Conservation (phyloP, 2,888 invertebrate genomes). For the Cryptophagus acutangulus region DNA sequence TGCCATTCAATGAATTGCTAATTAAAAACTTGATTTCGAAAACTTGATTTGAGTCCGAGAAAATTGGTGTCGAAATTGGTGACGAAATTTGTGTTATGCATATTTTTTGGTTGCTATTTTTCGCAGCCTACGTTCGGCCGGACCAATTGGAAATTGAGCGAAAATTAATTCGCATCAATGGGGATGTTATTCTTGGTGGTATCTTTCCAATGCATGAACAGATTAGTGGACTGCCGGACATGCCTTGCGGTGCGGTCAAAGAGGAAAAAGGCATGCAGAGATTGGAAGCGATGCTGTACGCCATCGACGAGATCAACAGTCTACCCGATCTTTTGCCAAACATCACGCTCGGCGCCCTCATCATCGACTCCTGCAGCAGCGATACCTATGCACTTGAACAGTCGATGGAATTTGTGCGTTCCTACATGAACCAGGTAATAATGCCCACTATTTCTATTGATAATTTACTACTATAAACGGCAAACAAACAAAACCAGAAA, state of each 20-base stretch:
- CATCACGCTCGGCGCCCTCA: conserved; percentile 57
- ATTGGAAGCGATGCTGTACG: conserved; percentile 64
- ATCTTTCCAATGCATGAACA: conserved; percentile 67
- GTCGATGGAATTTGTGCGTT: conserved; percentile 61
- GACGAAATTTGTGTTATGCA: conserved; percentile 15
- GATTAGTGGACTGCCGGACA: conserved; percentile 42
- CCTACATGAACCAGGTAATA: conserved; percentile 53
- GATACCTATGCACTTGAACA: conserved; percentile 65
- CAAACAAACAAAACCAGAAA: neutral
- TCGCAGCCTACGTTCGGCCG: conserved; percentile 17
- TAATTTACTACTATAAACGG: neutral
- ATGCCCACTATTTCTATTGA: conserved; percentile 6
- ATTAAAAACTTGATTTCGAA: conserved; percentile 22
- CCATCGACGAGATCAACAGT: conserved; percentile 61
- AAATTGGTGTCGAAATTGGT: conserved; percentile 14
- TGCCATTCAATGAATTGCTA: conserved; percentile 23
- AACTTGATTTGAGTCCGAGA: conserved; percentile 16
- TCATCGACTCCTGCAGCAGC: conserved; percentile 61
- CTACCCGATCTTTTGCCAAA: conserved; percentile 56
- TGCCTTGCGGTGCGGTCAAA: conserved; percentile 56
- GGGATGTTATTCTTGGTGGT: conserved; percentile 64
- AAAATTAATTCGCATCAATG: conserved; percentile 47
- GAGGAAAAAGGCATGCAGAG: conserved; percentile 66
- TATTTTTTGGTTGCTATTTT: conserved; percentile 15
- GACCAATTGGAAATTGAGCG: conserved; percentile 29